phyloP scores from a whole-genome alignment of 2,888 invertebrate genomes.

The Caenorhabditis drosophilae region DNA sequence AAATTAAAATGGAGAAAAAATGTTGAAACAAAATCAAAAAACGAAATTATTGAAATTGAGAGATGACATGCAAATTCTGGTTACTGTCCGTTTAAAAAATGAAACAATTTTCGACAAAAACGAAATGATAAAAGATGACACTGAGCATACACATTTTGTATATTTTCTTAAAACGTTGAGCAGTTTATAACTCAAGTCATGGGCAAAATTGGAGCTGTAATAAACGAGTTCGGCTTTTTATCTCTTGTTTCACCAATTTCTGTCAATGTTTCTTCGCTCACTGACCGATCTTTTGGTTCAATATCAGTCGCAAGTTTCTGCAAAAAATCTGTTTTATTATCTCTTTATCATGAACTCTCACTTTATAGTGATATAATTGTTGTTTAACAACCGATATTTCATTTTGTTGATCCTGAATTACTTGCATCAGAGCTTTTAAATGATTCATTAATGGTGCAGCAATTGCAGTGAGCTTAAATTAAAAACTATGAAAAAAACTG shows the following conservation, averaged over 20 bases:
- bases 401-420: conserved; percentile 63
- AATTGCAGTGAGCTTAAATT: conserved; percentile 62
- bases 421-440: conserved; percentile 66
- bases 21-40: background rate
- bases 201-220: conserved; percentile 30
- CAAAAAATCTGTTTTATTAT: too few relatives aligned
- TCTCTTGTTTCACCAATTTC: conserved; percentile 34
- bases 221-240: background rate
- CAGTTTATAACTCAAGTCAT: conserved; percentile 17
- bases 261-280: conserved; percentile 63
- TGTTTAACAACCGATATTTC: conserved; percentile 55
- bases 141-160: too few relatives aligned
- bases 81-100: background rate
- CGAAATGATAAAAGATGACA: background rate
- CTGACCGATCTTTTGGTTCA: conserved; percentile 53
- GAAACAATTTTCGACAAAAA: background rate
- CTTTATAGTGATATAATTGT: conserved; percentile 58
- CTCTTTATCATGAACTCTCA: conserved; percentile 5
- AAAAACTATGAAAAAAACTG: too few relatives aligned
- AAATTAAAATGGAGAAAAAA: background rate
- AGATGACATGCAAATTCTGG: background rate
- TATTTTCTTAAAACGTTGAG: background rate
- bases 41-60: background rate
- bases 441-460: conserved; percentile 69
- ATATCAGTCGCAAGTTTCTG: conserved; percentile 45